Conservation (phyloP, 2,113 vertebrate species). For the Struthidea cinerea region DNA sequence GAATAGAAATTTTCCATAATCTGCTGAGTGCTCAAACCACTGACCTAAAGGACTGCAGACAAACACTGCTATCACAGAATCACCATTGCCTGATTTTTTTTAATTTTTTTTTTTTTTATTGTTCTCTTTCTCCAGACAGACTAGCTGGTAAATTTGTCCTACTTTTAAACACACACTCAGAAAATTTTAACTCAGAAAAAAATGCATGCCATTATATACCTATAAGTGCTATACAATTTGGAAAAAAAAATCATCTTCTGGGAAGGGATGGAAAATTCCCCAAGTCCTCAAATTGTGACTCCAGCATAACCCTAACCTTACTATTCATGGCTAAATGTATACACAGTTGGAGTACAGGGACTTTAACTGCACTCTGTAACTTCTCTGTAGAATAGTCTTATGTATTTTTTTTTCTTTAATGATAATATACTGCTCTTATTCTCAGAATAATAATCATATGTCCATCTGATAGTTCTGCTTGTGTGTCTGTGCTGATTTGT, state of each 20-base stretch:
- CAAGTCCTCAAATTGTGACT: neutral
- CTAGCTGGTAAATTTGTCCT: neutral
- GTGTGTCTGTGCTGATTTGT: neutral
- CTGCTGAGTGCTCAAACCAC: neutral
- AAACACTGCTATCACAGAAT: neutral
- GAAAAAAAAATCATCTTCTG: neutral
- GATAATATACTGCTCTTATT: neutral
- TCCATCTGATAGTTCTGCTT: neutral
- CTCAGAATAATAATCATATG: neutral
- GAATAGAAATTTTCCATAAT: neutral
- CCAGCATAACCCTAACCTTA: neutral
- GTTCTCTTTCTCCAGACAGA: neutral
- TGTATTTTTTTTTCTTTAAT: neutral
- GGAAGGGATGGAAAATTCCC: neutral
- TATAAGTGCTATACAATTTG: neutral
- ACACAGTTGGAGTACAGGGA: neutral
- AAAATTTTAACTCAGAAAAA: neutral
- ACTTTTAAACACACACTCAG: neutral
- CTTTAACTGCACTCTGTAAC: neutral
- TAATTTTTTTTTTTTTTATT: neutral
- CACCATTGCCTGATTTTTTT: fast-evolving
- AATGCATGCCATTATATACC: neutral
- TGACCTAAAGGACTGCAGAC: neutral
- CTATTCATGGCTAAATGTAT: neutral
- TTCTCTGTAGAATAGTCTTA: neutral